These are phyloP conservation scores for Trissolcus japonicus DNA, from an alignment of 2,888 invertebrate genomes.

Conservation along the genomic window DNA sequence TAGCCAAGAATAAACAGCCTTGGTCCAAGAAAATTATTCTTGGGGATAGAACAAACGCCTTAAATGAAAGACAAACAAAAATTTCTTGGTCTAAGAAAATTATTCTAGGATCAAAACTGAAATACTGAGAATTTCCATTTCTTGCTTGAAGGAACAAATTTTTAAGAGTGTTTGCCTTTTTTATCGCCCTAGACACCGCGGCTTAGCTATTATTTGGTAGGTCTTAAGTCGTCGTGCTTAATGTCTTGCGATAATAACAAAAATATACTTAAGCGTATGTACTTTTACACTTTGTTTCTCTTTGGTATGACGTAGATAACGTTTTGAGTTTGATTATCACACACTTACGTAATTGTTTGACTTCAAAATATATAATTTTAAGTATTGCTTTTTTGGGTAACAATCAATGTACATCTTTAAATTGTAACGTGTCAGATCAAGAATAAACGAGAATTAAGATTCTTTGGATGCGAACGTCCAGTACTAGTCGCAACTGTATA, in stretches of 20 bases:
- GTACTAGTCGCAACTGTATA: constrained; percentile 51
- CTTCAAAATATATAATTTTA: constrained; percentile 35
- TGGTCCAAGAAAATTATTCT: too few species aligned
- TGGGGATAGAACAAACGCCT: too few species aligned
- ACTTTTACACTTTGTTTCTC: constrained; percentile 30
- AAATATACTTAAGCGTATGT: constrained; percentile 44
- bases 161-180: not conserved
- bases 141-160: not conserved
- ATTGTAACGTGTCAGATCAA: constrained; percentile 47
- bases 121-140: not conserved
- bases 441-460: constrained; percentile 16
- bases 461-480: constrained; percentile 34
- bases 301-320: constrained; percentile 3
- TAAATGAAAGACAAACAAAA: too few species aligned
- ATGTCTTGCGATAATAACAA: constrained; percentile 36
- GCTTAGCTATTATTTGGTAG: constrained; percentile 35
- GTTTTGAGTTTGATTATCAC: constrained; percentile 13
- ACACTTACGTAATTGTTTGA: constrained; percentile 21
- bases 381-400: constrained; percentile 29
- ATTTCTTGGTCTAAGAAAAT: too few species aligned
- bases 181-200: constrained; percentile 11
- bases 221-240: constrained; percentile 48
- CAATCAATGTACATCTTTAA: constrained; percentile 35
- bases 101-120: too few species aligned
- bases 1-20: too few species aligned